Percentiles rank a stretch among this genome's conserved stretches.
Conservation (phyloP, 2,113 vertebrate genomes). For the Dipodomys ordii region DNA sequence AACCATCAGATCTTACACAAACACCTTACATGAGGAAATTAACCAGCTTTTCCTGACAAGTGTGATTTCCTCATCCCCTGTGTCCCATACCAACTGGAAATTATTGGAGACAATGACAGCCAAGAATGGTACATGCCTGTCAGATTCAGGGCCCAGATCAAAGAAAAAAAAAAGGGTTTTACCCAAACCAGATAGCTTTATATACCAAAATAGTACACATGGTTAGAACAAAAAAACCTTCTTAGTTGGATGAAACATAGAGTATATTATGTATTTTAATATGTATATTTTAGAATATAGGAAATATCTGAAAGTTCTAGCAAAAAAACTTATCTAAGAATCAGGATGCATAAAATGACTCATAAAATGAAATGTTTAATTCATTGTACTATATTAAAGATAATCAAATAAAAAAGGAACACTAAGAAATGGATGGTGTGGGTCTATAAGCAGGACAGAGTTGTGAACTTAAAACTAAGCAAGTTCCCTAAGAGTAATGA, state of each 20-base stretch:
- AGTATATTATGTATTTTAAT: not conserved
- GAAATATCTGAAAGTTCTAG: not conserved
- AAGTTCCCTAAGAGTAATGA: not conserved
- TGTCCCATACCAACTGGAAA: slow-evolving; percentile 1
- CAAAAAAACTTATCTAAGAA: not conserved
- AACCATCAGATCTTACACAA: slow-evolving; percentile 54
- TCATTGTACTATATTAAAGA: too few species aligned
- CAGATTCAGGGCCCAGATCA: not conserved
- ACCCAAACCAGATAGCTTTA: not conserved
- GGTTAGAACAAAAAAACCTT: not conserved
- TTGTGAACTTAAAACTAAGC: not conserved
- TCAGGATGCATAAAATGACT: too few species aligned
- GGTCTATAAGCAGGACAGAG: not conserved
- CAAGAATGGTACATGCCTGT: not conserved
- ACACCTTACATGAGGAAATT: slow-evolving; percentile 4
- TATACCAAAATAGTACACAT: not conserved
- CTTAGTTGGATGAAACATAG: not conserved
- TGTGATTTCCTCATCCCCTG: not conserved
- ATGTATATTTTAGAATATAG: not conserved
- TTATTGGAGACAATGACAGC: not conserved
- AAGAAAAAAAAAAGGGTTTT: slow-evolving; percentile 10
- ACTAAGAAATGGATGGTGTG: not conserved
- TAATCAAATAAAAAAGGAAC: too few species aligned
- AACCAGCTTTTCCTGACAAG: slow-evolving; percentile 22
- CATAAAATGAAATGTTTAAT: too few species aligned